Conservation (phyloP, 2,888 invertebrate species). For the Hydropsyche betteni region DNA sequence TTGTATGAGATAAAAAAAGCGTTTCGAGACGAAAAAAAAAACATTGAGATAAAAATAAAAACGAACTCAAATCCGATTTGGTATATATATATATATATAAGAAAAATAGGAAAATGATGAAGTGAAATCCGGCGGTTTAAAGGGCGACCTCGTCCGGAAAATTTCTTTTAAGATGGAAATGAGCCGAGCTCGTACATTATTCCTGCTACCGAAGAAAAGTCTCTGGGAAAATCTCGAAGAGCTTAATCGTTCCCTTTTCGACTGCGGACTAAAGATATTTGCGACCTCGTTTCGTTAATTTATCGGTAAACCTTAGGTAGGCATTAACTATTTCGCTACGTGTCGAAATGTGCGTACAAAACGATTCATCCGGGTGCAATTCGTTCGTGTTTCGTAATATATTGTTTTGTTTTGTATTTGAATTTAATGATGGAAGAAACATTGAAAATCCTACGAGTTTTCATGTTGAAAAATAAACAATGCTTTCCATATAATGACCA, state of each 20-base stretch:
- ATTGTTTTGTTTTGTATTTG: too few relatives aligned
- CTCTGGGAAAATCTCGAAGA: neutral
- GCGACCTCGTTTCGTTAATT: too few relatives aligned
- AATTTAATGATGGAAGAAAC: too few relatives aligned
- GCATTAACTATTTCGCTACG: too few relatives aligned
- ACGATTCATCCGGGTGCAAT: too few relatives aligned
- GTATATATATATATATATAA: neutral
- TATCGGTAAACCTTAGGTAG: too few relatives aligned
- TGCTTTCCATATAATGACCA: too few relatives aligned
- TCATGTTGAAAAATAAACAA: too few relatives aligned
- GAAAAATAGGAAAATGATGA: constrained; percentile 15
- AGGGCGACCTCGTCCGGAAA: constrained; percentile 17
- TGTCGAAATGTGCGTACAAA: too few relatives aligned
- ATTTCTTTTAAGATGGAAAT: constrained; percentile 25
- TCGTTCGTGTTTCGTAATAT: too few relatives aligned
- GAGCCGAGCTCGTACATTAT: constrained; percentile 16
- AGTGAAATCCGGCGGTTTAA: constrained; percentile 7
- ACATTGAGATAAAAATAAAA: neutral
- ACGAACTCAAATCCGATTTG: neutral
- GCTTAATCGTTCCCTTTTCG: constrained; percentile 15
- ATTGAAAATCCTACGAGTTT: too few relatives aligned
- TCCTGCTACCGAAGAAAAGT: neutral
- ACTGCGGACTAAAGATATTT: neutral
- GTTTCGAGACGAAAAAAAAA: neutral
- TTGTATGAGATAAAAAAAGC: neutral